Evolutionary conservation across 2,113 vertebrate species (phyloP).

Genomic region (Setophaga petechia): DNA sequence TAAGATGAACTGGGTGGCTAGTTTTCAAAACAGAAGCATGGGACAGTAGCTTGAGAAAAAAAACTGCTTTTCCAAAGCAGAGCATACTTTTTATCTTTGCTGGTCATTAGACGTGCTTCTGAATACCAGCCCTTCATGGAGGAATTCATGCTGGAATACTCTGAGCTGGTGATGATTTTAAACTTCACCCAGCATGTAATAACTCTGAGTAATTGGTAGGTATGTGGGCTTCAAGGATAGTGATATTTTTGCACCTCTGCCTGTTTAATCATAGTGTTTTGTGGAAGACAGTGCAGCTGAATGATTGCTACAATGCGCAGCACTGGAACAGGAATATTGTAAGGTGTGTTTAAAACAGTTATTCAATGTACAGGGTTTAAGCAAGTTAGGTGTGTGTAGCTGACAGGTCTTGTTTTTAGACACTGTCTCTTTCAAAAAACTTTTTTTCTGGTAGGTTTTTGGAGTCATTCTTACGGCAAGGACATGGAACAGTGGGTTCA

Average conservation of each 20-base stretch:
- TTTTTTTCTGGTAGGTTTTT: not conserved
- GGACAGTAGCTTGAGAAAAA: not conserved
- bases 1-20: not conserved
- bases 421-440: not conserved
- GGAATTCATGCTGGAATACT: not conserved
- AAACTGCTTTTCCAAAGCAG: not conserved
- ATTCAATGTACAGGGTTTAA: not conserved
- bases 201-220: conserved; percentile 1
- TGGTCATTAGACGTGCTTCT: not conserved
- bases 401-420: not conserved
- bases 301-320: not conserved
- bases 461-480: not conserved
- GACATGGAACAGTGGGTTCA: not conserved
- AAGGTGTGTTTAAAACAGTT: not conserved
- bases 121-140: not conserved
- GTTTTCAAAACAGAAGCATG: not conserved
- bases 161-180: not conserved
- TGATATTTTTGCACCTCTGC: not conserved
- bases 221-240: not conserved
- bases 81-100: not conserved
- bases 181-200: conserved; percentile 2
- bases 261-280: not conserved
- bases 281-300: not conserved
- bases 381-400: fast-evolving
- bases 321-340: not conserved